Percentiles rank a stretch among this genome's conserved stretches.
These are phyloP conservation scores for Mesochorus sp. DNA, from an alignment of 2,888 invertebrate species.

Conservation along the genomic window DNA sequence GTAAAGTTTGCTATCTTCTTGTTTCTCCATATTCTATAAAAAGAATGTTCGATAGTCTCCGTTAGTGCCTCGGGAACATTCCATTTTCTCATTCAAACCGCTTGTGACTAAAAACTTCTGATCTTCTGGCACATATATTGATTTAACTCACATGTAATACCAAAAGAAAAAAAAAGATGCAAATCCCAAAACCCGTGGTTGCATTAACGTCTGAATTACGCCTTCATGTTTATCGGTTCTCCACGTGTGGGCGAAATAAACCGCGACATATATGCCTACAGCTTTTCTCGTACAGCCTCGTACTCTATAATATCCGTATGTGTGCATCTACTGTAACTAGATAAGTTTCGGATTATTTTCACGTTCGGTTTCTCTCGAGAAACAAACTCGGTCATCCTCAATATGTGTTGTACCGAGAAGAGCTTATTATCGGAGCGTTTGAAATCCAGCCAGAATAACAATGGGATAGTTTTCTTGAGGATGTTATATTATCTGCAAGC, in stretches of 20 bases:
- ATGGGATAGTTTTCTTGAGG: slow-evolving; percentile 11
- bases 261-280: not conserved
- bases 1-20: slow-evolving; percentile 9
- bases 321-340: slow-evolving; percentile 22
- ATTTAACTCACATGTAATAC: not conserved
- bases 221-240: not conserved
- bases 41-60: not conserved
- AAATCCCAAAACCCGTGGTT: no score
- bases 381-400: not conserved
- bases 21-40: not conserved
- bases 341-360: slow-evolving; percentile 53
- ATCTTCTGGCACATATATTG: not conserved
- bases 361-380: no score
- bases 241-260: slow-evolving; percentile 9
- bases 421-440: slow-evolving; percentile 49
- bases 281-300: not conserved
- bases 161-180: no score
- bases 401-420: not conserved
- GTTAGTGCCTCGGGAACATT: not conserved
- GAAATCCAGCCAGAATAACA: slow-evolving; percentile 39
- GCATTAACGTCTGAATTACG: not conserved
- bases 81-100: slow-evolving; percentile 2
- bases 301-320: not conserved
- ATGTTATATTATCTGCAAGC: slow-evolving; percentile 1
- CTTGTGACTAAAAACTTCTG: not conserved